Conservation (phyloP, 2,113 vertebrate genomes). For the Sinosuthora webbiana region DNA sequence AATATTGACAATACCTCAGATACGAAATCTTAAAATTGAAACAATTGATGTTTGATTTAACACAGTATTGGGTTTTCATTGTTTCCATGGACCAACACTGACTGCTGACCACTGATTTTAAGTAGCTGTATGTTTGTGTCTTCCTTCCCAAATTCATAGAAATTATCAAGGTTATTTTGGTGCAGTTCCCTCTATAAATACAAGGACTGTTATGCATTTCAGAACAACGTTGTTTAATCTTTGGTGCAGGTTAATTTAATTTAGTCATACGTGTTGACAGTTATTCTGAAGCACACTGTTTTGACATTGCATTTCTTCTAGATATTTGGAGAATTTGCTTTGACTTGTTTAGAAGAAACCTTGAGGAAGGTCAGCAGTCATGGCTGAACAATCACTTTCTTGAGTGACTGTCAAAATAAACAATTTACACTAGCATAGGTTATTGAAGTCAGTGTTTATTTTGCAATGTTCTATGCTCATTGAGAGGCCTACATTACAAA, state of each 20-base stretch:
- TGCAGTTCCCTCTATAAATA: background rate
- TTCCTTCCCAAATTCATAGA: background rate
- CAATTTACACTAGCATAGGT: background rate
- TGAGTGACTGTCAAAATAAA: constrained; percentile 41
- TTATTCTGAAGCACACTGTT: background rate
- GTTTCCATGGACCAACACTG: background rate
- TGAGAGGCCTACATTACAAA: background rate
- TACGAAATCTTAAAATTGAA: background rate
- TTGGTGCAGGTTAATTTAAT: constrained; percentile 17
- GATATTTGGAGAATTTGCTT: constrained; percentile 11
- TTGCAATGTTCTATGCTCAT: background rate
- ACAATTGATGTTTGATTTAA: background rate
- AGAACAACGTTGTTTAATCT: background rate
- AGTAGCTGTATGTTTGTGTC: background rate
- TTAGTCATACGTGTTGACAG: background rate
- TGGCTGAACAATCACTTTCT: constrained; percentile 36
- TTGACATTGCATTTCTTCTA: background rate
- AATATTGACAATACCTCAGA: background rate
- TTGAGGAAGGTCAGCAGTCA: constrained; percentile 32
- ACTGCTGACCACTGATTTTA: background rate
- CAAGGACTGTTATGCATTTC: constrained; percentile 1
- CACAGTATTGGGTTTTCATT: background rate
- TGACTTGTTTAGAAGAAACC: constrained; percentile 9
- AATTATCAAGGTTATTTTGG: constrained; percentile 14
- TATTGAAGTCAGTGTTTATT: constrained; percentile 22